These are phyloP conservation scores for Anoplius nigerrimus DNA, from an alignment of 2,888 invertebrate genomes.

Conservation along the genomic window DNA sequence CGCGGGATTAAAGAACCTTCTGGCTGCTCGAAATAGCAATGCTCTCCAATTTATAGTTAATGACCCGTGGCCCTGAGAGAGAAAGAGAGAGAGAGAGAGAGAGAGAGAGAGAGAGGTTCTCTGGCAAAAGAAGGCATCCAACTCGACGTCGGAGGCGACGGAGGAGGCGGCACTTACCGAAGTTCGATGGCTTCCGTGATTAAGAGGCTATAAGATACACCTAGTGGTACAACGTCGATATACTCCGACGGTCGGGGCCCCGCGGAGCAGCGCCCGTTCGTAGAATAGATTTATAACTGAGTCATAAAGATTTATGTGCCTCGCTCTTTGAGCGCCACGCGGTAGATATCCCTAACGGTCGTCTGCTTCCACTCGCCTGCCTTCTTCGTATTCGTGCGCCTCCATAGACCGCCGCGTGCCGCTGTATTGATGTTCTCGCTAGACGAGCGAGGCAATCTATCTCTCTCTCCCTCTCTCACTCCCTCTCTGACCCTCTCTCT, in stretches of 20 bases:
- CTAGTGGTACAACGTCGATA: conserved; percentile 5
- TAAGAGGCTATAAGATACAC: conserved; percentile 8
- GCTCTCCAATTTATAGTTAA: conserved; percentile 50
- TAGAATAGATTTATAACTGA: conserved; percentile 12
- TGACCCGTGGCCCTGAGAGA: conserved; percentile 33
- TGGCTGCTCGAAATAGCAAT: conserved; percentile 24
- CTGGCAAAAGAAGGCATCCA: background rate
- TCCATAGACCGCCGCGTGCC: too few species aligned
- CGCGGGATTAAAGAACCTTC: conserved; percentile 20
- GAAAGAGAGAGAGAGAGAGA: background rate
- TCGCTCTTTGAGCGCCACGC: background rate
- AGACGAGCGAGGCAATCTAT: background rate
- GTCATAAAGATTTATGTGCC: conserved; percentile 8
- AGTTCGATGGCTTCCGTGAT: conserved; percentile 11
- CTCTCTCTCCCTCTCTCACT: background rate
- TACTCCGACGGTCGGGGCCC: background rate
- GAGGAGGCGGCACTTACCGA: background rate
- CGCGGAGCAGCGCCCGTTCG: background rate
- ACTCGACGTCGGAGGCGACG: too few species aligned
- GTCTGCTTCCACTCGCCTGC: background rate
- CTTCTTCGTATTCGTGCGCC: too few species aligned
- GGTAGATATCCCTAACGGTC: background rate
- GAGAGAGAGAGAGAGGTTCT: too few species aligned
- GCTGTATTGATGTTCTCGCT: background rate
- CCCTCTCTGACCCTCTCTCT: background rate